Percentiles rank a stretch among this genome's conserved stretches.
Evolutionary conservation across 2,888 invertebrate genomes (phyloP).

Genomic region (Parascotia fuliginaria): DNA sequence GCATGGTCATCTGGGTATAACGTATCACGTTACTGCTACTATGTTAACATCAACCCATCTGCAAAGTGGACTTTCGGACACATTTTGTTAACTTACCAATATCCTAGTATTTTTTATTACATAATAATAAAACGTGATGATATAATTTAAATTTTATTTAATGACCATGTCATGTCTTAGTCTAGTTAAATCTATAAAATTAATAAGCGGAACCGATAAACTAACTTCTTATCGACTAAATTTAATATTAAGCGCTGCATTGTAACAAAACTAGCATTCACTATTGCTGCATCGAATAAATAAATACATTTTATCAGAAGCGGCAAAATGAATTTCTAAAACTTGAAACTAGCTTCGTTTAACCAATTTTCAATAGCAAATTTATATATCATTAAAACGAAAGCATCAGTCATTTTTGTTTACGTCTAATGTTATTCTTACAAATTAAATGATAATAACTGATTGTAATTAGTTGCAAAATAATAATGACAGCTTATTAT

Average conservation of each 20-base stretch:
- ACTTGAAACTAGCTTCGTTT: not conserved
- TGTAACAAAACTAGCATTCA: slow-evolving; percentile 11
- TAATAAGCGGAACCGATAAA: slow-evolving; percentile 17
- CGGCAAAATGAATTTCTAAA: slow-evolving; percentile 4
- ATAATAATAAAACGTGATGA: not conserved
- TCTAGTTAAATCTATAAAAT: slow-evolving; percentile 14
- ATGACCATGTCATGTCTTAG: slow-evolving; percentile 33
- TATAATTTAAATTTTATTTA: slow-evolving; percentile 8
- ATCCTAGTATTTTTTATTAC: not conserved
- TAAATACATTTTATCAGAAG: slow-evolving; percentile 21
- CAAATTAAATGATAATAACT: not conserved
- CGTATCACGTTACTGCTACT: no score
- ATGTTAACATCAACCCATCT: no score
- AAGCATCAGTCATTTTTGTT: slow-evolving; percentile 31
- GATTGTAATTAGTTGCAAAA: not conserved
- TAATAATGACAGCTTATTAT: not conserved
- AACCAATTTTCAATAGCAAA: not conserved
- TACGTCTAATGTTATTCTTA: slow-evolving; percentile 16
- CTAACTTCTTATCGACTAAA: slow-evolving; percentile 24
- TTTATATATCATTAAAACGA: slow-evolving; percentile 11
- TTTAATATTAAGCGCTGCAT: slow-evolving; percentile 17
- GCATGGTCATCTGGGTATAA: no score
- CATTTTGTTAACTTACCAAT: no score
- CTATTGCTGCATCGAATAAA: slow-evolving; percentile 20
- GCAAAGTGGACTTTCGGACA: no score